Evolutionary conservation across 1,140 invertebrate genomes (phyloP), one percentile per base, ranked within the genome.

Genomic region (Rhopalosiphum maidis): DNA sequence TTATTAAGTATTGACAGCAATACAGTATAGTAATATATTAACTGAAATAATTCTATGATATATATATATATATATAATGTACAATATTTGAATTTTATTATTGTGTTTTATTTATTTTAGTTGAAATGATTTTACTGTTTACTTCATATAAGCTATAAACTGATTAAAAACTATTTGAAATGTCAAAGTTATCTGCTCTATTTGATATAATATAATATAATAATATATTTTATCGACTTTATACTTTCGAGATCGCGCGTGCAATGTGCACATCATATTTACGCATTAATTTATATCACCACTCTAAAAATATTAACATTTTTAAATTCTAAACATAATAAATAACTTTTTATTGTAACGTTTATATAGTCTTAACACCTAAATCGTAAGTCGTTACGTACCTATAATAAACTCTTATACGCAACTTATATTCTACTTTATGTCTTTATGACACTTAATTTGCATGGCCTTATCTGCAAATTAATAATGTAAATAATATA

Each of bases 181-280:
- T 77, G 15, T 18, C 60, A 77, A 77, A 77, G 60, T 77, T 77
- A 77, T 77, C 60, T n/a, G 30, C 30, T n/a, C 2, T n/a, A 18
- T n/a, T 77, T 2, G 4, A n/a, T 68, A n/a, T 77, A 35, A 77
- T 68, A n/a, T 77, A 35, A 77, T 77, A 77, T 77, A 77, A 77
- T 77, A 77, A 77, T n/a, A 18, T n/a, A 77, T 77, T 77, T 77
- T 77, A 77, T 77, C 60, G 60, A 83, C n/a, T 83, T 83, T 37
- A 83, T 37, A 83, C 77, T 83, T 22, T 83, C 35, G 77, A 83
- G 77, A 83, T 83, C 77, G n/a, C 6, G 8, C 35, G 60, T 77
- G 30, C 60, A 77, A 77, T 77, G 60, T 77, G n/a, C 60, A 77
- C 60, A 77, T n/a, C n/a, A 77, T 18, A n/a, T 18, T 15, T 77